Evolutionary conservation across 1,140 invertebrate species (phyloP).

Genomic region (Caerostris darwini): DNA sequence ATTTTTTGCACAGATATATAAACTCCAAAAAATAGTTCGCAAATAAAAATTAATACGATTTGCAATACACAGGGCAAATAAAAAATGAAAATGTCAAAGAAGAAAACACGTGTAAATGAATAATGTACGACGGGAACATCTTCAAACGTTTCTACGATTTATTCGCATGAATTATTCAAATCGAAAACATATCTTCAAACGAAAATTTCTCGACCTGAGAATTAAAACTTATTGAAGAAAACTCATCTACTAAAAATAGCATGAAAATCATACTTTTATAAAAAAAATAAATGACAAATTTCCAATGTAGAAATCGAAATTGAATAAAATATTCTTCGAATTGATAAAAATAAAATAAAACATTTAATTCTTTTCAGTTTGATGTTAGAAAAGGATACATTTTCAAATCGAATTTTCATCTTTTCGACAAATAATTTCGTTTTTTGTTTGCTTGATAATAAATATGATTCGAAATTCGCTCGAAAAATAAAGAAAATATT

Average conservation of each 20-base stretch:
- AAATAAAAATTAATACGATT: conserved; percentile 2
- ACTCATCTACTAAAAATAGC: not conserved
- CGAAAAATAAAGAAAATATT: too few species aligned
- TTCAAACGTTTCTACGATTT: not conserved
- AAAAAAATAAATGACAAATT: not conserved
- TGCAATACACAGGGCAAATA: not conserved
- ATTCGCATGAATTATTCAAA: conserved; percentile 13
- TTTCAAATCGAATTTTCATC: not conserved
- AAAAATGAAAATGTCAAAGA: too few species aligned
- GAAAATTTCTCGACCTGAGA: not conserved
- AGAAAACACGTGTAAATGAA: too few species aligned
- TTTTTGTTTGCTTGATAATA: too few species aligned
- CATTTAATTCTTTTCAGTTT: not conserved
- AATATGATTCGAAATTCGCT: too few species aligned
- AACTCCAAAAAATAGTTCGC: not conserved
- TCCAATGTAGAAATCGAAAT: not conserved
- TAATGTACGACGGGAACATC: not conserved
- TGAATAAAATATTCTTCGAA: not conserved
- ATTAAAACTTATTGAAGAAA: not conserved
- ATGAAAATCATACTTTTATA: not conserved
- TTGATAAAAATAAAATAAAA: not conserved
- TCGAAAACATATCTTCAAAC: not conserved
- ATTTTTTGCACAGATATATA: too few species aligned
- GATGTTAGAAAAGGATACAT: not conserved
- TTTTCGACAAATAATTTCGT: too few species aligned